These are phyloP conservation scores for Petaurus breviceps DNA, from an alignment of 2,113 vertebrate species.

Conservation along the genomic window DNA sequence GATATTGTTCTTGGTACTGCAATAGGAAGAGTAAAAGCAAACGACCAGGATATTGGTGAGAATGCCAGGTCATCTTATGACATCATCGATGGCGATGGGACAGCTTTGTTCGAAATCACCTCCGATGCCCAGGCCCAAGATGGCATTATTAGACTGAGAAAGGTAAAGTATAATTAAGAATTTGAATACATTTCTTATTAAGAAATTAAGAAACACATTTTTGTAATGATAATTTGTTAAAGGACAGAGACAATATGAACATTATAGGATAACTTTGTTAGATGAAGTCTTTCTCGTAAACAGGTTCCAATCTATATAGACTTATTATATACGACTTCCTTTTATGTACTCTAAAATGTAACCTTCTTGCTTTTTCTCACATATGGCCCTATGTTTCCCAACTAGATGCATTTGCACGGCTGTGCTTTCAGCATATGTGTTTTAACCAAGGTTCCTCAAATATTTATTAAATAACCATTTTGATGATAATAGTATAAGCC, in stretches of 20 bases:
- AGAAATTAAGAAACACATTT: neutral
- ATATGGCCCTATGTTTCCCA: neutral
- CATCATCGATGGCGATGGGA: constrained; percentile 95
- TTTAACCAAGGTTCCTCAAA: neutral
- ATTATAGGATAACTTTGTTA: neutral
- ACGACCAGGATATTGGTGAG: constrained; percentile 94
- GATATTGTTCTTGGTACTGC: constrained; percentile 91
- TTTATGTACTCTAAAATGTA: neutral
- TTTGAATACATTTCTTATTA: neutral
- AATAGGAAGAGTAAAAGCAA: constrained; percentile 94
- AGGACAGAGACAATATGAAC: neutral
- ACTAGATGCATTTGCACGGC: neutral
- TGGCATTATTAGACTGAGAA: constrained; percentile 93
- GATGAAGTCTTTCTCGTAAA: neutral
- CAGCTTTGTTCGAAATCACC: constrained; percentile 92
- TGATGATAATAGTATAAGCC: neutral
- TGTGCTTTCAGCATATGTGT: neutral
- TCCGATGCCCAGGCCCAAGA: constrained; percentile 94
- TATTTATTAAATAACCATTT: neutral
- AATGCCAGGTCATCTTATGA: constrained; percentile 95
- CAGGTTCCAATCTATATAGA: neutral
- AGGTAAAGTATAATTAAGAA: constrained; percentile 84
- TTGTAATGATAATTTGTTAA: neutral
- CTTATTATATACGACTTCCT: neutral
- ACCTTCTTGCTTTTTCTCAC: neutral